Base-by-base conservation (phyloP, 2,888 invertebrate species). In the Drymonia ruficornis region DNA sequence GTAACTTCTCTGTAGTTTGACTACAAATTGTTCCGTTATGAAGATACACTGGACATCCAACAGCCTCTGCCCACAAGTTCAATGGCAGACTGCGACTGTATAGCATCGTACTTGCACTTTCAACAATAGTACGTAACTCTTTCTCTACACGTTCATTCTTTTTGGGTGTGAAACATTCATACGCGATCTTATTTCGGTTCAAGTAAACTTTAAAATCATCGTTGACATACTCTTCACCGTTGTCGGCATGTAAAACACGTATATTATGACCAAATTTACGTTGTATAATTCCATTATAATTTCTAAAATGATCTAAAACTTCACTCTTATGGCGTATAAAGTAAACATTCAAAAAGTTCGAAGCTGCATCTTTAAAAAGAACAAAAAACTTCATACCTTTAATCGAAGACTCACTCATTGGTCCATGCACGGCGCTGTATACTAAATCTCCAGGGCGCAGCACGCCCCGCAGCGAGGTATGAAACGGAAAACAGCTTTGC, bases 31-130 rank as follows among this genome's bases (percentile, higher is more conserved):
- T 78, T 45, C 79, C 59, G 50, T 84, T 84, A 4, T 83, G 56
- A 28, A 80, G 53, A 54, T 76, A 81, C 1, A 72, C 70, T 13
- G 78, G 78, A 51, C 72, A 77, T 7, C 74, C 67, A 0, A 81
- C 71, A 3, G 83, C 84, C 62, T 86, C 84, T 5, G 81, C 82
- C 84, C 82, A 85, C 9, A 80, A 15, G 19, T 63, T 13, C 6
- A 67, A 18, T 29, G 68, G 50, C 0, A 72, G 7, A 49, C 68
- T 49, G 11, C 78, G 40, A 0, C 66, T 66, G 65, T 74, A 63
- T 1, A 76, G 44, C 75, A 76, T 74, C 0, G 74, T 61, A 1
- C 67, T 51, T 8, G 74, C 70, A 55, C 59, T 69, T 28, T 76
- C 73, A 16, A 78, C 67, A 1, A 81, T 65, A 0, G 78, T 78